Evolutionary conservation across 2,113 vertebrate species (phyloP).

Genomic region (Tupaia tana): DNA sequence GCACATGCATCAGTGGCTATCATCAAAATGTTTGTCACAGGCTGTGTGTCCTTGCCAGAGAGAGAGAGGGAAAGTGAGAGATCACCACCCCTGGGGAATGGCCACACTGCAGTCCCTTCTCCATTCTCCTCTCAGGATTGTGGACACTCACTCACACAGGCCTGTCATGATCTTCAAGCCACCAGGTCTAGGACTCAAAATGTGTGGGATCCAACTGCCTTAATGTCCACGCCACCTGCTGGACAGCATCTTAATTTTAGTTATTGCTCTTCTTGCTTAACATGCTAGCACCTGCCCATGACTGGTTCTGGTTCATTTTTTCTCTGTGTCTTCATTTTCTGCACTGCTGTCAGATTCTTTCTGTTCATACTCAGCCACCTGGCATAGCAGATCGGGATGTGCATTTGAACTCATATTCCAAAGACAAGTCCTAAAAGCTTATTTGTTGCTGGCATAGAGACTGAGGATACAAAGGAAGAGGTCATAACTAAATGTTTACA

Average conservation of each 20-base stretch:
- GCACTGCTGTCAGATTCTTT: neutral
- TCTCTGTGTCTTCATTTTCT: neutral
- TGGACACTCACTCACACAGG: no score
- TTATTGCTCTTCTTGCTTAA: neutral
- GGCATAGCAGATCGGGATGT: neutral
- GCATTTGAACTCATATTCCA: neutral
- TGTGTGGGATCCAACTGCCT: no score
- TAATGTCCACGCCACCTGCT: no score
- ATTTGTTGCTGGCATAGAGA: neutral
- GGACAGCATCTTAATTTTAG: neutral
- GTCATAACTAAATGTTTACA: neutral
- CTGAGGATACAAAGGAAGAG: neutral
- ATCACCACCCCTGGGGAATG: no score
- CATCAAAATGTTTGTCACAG: no score
- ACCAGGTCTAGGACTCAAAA: no score
- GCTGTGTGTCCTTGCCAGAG: no score
- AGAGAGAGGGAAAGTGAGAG: no score
- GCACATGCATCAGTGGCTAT: no score
- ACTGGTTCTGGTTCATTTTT: neutral
- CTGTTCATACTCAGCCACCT: neutral
- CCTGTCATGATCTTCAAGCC: no score
- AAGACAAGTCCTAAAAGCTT: neutral
- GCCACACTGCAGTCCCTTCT: no score
- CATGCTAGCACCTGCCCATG: neutral
- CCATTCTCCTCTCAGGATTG: no score